These are phyloP conservation scores for Sebastes vulpes DNA, from an alignment of 2,797 vertebrate genomes.

Conservation along the genomic window DNA sequence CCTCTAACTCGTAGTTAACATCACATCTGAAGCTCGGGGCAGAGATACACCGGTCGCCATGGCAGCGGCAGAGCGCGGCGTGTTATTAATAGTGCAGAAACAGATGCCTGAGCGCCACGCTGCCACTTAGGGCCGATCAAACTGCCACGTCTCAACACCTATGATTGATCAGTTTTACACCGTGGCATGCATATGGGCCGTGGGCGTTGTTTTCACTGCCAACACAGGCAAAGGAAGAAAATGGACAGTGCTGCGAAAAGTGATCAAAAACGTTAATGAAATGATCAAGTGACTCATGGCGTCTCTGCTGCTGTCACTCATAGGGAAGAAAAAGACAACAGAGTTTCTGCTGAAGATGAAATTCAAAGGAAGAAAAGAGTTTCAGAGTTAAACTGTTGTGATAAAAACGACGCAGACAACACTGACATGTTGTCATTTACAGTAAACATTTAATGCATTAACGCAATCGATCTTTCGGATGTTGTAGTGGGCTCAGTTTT, in stretches of 20 bases:
- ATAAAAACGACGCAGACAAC: neutral
- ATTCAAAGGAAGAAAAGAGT: no score
- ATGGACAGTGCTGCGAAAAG: constrained; percentile 63
- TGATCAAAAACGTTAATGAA: constrained; percentile 72
- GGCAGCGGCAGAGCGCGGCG: constrained; percentile 57
- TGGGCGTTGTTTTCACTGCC: constrained; percentile 79
- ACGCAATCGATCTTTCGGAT: no score
- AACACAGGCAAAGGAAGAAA: constrained; percentile 23
- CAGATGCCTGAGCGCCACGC: constrained; percentile 75
- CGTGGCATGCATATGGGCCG: constrained; percentile 60
- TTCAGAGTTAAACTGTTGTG: neutral
- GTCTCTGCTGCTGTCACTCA: neutral
- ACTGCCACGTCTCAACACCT: constrained; percentile 69
- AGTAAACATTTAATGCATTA: no score
- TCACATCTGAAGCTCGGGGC: constrained; percentile 35
- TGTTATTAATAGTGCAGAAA: constrained; percentile 77
- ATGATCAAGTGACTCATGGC: constrained; percentile 62
- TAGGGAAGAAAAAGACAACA: neutral
- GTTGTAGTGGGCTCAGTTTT: no score
- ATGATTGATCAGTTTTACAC: constrained; percentile 78
- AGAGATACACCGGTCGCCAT: constrained; percentile 56
- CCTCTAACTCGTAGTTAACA: constrained; percentile 42
- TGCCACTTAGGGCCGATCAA: constrained; percentile 55
- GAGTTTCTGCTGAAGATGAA: neutral
- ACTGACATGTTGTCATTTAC: neutral